Evolutionary conservation across 2,113 vertebrate genomes (phyloP), one percentile per base, ranked within the genome.

Genomic region (Bubalus kerabau): DNA sequence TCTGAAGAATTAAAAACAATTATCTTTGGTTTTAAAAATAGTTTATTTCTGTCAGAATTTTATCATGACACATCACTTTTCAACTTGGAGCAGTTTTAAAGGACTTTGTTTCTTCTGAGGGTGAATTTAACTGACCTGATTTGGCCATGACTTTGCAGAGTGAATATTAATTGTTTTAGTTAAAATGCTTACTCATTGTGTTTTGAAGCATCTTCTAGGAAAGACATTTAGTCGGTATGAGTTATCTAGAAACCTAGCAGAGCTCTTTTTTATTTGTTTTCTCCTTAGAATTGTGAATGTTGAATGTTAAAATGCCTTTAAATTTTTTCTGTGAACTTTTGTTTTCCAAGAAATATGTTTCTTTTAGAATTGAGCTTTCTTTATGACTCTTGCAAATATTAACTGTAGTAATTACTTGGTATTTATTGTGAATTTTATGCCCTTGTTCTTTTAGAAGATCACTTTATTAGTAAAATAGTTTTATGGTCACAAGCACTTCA

Each of bases 1-100:
- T 93, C 91, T 94, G 80, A 98, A 96, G 97, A 96, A 95, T 97
- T 95, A 95, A 97, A 98, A 94, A 95, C 87, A 98, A 97, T 97
- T 96, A 95, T 97, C 95, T 95, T 98, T 93, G 76, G 30, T 80
- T 91, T 97, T 97, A 96, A 97, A 97, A 96, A 96, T 95, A 96
- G 95, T 97, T 97, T 95, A 87, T 95, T 94, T 90, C 71, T 93
- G 23, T 97, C 57, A 86, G 52, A 98, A 57, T 54, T 95, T 62
- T 91, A 90, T 98, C 52, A 76, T 97, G 95, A 96, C 83, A 97
- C 87, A 97, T 93, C 80, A 76, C 6, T 91, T 97, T 96, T 95
- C 52, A 90, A 92, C 80, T 87, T 93, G 36, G 62, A 96, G 91
- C n/a, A 50, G 6, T 95, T 97, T 95, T 96, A 93, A 97, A 92